A percentile compares a stretch with the other conserved stretches of the same genome.
These are phyloP conservation scores for Escarpia spicata DNA, from an alignment of 2,888 invertebrate genomes.

Conservation along the genomic window DNA sequence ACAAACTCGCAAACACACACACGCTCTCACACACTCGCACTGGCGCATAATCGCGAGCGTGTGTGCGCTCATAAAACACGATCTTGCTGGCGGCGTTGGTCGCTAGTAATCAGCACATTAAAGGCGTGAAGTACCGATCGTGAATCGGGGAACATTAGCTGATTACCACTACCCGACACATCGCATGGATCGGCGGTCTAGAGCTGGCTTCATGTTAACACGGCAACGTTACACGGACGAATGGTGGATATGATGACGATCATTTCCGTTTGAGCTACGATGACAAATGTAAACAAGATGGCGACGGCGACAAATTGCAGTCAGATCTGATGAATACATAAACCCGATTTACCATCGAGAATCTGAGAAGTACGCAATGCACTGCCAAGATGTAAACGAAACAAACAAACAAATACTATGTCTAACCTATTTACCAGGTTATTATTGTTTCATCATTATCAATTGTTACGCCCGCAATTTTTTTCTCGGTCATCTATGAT, in stretches of 20 bases:
- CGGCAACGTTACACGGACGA: neutral
- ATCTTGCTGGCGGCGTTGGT: neutral
- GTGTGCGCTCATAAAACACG: neutral
- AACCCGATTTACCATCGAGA: neutral
- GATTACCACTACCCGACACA: neutral
- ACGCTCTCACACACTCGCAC: no score
- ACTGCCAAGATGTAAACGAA: neutral
- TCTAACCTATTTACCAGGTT: neutral
- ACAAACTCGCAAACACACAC: neutral
- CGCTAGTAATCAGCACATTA: constrained; percentile 3
- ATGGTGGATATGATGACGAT: neutral
- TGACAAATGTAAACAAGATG: neutral
- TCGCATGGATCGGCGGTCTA: no score
- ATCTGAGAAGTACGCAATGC: neutral
- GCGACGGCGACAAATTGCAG: neutral
- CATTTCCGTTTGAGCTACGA: neutral
- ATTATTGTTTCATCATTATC: neutral
- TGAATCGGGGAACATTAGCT: constrained; percentile 1
- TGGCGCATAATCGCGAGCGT: no score
- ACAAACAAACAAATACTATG: neutral
- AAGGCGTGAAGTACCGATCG: neutral
- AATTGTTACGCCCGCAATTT: neutral
- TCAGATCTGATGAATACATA: neutral
- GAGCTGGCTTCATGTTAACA: no score
- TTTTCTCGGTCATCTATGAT: neutral